These are phyloP conservation scores for Pterocles burchelli DNA, from an alignment of 2,113 vertebrate species.

Conservation along the genomic window DNA sequence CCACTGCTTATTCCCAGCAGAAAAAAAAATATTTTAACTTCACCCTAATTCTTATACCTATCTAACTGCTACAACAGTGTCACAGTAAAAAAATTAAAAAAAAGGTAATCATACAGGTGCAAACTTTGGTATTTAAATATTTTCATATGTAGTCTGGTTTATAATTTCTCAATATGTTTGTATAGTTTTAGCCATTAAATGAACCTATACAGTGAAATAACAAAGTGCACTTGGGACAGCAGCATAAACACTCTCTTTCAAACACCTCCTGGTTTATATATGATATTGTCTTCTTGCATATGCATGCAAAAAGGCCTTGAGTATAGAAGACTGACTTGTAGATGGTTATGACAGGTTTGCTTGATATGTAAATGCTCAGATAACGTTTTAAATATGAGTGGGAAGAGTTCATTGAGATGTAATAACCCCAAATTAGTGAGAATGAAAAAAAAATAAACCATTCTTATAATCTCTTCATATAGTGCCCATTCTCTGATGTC, in stretches of 20 bases:
- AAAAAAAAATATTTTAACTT: background rate
- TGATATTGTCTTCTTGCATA: background rate
- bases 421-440: background rate
- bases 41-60: background rate
- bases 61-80: background rate
- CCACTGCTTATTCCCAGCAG: too few relatives aligned
- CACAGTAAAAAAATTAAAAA: background rate
- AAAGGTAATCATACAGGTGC: background rate
- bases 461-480: background rate
- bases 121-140: background rate
- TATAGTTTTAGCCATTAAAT: background rate
- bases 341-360: background rate
- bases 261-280: background rate
- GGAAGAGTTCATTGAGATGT: background rate
- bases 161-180: background rate
- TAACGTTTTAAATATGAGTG: background rate
- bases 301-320: background rate
- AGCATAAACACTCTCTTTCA: background rate
- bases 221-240: background rate
- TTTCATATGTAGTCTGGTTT: background rate
- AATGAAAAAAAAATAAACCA: background rate
- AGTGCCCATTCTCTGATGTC: background rate
- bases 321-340: background rate
- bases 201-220: background rate
- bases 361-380: background rate